These are phyloP conservation scores for Euphydryas editha DNA, from an alignment of 2,888 invertebrate species.

Conservation along the genomic window DNA sequence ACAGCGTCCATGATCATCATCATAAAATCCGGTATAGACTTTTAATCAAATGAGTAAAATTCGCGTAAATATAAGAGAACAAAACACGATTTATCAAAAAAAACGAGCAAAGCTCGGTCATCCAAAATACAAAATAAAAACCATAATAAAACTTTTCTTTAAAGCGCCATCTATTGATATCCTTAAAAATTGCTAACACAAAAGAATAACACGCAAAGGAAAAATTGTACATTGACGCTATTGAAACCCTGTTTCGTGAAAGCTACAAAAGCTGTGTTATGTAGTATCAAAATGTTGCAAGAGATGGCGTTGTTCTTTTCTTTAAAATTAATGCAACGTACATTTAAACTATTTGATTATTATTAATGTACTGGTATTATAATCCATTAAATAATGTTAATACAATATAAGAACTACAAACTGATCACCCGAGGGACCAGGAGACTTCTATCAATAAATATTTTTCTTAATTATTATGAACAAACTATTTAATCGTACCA, in stretches of 20 bases:
- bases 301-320: conserved; percentile 16
- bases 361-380: no score
- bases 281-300: background rate
- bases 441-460: background rate
- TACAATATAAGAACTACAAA: no score
- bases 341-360: background rate
- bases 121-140: background rate
- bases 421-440: no score
- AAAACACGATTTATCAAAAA: no score
- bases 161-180: conserved; percentile 29
- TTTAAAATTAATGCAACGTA: background rate
- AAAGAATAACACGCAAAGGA: background rate
- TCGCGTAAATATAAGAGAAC: no score
- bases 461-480: background rate
- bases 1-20: no score
- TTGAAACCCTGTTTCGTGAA: conserved; percentile 3
- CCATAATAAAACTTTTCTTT: background rate
- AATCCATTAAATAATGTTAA: no score
- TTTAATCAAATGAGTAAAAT: no score
- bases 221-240: background rate
- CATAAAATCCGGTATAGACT: no score
- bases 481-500: background rate
- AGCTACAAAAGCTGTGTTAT: background rate
- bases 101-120: background rate
- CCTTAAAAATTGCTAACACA: background rate